Evolutionary conservation across 2,113 vertebrate genomes (phyloP), one percentile per base, ranked within the genome.

Genomic region (Arvicanthis niloticus): DNA sequence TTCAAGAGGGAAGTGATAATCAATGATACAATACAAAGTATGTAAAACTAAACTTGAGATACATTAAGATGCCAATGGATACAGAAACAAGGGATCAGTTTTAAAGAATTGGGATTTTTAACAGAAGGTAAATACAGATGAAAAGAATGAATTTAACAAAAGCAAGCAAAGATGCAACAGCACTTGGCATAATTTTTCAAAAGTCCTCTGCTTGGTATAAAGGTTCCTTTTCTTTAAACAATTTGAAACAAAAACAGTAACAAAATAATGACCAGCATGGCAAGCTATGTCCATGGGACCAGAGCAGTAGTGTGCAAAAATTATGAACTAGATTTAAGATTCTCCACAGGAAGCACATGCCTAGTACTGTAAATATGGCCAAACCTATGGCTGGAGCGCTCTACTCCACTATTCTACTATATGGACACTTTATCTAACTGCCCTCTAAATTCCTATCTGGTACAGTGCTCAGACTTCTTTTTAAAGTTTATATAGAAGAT

Each of bases 121-220:
- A 56, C 48, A 42, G 70, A 84, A 94, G 8, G 45, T 72, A 40
- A 95, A 85, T 26, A 88, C 3, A 72, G 34, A 88, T 56, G 4
- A 86, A 87, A 84, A 95, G 26, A 94, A 5, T 78, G 72, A 87
- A 77, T 58, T 95, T 42, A 89, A 56, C 19, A n/a, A 93, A 48
- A 78, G 34, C 19, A 42, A 92, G 81, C 60, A 73, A 86, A 29
- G 48, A 9, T 7, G 26, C 48, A 17, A 7, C 7, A 5, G 89
- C 13, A 45, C 24, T 19, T 85, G 24, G 7, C 82, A 65, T 62
- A 60, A 40, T 19, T 45, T 65, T 65, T 65, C 40, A 94, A 62
- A 70, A 19, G 13, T 56, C 0, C 56, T 68, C 29, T 87, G 17
- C 31, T 62, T 93, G 37, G 22, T 89, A 84, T 73, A 91, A 89